phyloP scores from a whole-genome alignment of 2,797 vertebrate species.

The Lycodopsis pacificus region DNA sequence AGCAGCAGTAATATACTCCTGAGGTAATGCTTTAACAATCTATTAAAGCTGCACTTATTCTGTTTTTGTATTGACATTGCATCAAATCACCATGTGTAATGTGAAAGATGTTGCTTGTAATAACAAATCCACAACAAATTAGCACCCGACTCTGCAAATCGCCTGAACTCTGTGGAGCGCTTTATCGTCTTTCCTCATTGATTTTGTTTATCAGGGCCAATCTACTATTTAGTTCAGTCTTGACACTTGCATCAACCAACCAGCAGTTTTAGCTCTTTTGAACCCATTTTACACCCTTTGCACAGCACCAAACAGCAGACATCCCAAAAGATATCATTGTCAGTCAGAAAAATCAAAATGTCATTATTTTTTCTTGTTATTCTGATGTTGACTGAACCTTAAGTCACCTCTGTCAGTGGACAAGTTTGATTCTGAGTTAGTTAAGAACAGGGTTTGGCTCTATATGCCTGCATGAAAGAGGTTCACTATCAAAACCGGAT shows the following conservation, averaged over 20 bases:
- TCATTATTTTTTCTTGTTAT: not conserved
- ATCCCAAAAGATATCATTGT: not conserved
- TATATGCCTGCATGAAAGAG: slow-evolving; percentile 51
- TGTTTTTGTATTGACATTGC: not conserved
- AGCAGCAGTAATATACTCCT: not conserved
- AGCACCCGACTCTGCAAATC: too few relatives aligned
- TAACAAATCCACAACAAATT: not conserved
- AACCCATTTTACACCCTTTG: not conserved
- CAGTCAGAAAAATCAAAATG: too few relatives aligned
- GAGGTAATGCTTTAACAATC: not conserved
- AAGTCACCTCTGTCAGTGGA: slow-evolving; percentile 3
- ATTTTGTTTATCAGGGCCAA: too few relatives aligned
- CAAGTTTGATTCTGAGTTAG: slow-evolving; percentile 1
- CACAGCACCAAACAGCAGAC: not conserved
- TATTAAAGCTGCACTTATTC: not conserved
- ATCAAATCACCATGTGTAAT: not conserved
- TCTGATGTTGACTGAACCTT: slow-evolving; percentile 1
- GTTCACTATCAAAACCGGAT: slow-evolving; percentile 49
- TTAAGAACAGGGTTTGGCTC: slow-evolving; percentile 25
- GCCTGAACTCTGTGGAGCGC: too few relatives aligned
- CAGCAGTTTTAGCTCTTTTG: not conserved
- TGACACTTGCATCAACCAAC: not conserved
- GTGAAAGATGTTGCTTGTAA: not conserved
- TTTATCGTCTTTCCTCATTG: not conserved
- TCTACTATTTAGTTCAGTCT: too few relatives aligned